These are phyloP conservation scores for Corynorhinus townsendii DNA, from an alignment of 2,113 vertebrate genomes.

Conservation along the genomic window DNA sequence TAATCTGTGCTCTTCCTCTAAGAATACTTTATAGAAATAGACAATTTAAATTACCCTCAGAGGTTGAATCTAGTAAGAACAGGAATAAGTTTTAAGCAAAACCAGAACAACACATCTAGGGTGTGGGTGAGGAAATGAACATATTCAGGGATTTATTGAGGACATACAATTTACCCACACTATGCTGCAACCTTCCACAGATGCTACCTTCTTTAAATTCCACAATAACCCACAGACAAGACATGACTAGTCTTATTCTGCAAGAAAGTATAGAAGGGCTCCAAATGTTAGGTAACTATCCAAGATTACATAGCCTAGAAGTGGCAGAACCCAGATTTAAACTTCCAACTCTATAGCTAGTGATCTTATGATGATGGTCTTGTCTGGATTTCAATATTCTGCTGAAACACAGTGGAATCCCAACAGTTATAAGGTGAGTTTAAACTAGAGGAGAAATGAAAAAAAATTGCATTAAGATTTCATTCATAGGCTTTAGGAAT, in stretches of 20 bases:
- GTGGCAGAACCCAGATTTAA: not conserved
- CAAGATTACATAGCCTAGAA: not conserved
- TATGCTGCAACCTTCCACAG: not conserved
- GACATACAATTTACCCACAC: not conserved
- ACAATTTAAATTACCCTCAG: not conserved
- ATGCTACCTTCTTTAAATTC: not conserved
- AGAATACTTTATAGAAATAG: not conserved
- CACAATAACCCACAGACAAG: not conserved
- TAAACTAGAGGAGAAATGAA: not conserved
- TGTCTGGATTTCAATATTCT: slow-evolving; percentile 2
- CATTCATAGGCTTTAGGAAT: not conserved
- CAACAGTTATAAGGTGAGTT: not conserved
- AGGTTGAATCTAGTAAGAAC: not conserved
- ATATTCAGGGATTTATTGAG: not conserved
- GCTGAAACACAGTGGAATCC: not conserved
- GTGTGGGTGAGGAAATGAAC: not conserved
- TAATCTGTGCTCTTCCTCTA: not conserved
- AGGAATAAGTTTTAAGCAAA: not conserved
- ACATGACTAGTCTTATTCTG: not conserved
- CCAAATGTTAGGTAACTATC: not conserved
- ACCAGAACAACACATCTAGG: not conserved
- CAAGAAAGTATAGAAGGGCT: not conserved
- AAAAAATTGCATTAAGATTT: not conserved
- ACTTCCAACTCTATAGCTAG: not conserved
- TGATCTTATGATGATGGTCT: not conserved